Base-by-base conservation (phyloP, 2,113 vertebrate genomes). In the Apus apus region DNA sequence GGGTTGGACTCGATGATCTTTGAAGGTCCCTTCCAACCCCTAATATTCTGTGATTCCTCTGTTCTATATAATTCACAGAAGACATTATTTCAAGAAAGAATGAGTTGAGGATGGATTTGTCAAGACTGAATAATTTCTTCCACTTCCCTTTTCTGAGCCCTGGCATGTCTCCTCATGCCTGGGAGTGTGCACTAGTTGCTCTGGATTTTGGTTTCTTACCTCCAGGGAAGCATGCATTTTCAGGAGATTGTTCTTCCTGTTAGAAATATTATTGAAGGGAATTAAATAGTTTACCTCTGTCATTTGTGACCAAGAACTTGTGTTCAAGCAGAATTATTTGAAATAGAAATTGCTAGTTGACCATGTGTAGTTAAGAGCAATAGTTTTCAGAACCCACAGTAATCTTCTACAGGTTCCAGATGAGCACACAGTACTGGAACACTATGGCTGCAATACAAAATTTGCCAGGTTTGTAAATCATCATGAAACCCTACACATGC, bases 331-430 rank as follows among this genome's bases (percentile, higher is more conserved):
- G 56, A 90, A 83, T 84, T 2, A 36, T 66, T 83, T 76, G 50
- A 87, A 94, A 94, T 38, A 94, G 66, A 84, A 94, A 85, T 75
- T 87, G 9, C 18, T 87, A 36, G 12, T 71, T 84, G 53, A 57
- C 8, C 58, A 75, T 89, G 40, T 36, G 58, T 45, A 85, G 53
- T 64, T 96, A 92, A 40, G 22, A 82, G 36, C 25, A 94, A 75
- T 60, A 89, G 71, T 94, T 97, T 96, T 75, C 65, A 66, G 51
- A 34, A 3, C 7, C 22, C 29, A 62, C 11, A 30, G 40, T 86
- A 86, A 90, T 89, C 45, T 92, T 86, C 64, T 81, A 25, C 18
- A 36, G 77, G 45, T 92, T 93, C 85, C 76, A 81, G 65, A 94
- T 87, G 36, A 40, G 23, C 54, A 85, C 34, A 81, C 4, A 68